Percentiles rank a stretch among this genome's conserved stretches.
Evolutionary conservation across 2,113 vertebrate genomes (phyloP).

Genomic region (Dipodomys stephensi): DNA sequence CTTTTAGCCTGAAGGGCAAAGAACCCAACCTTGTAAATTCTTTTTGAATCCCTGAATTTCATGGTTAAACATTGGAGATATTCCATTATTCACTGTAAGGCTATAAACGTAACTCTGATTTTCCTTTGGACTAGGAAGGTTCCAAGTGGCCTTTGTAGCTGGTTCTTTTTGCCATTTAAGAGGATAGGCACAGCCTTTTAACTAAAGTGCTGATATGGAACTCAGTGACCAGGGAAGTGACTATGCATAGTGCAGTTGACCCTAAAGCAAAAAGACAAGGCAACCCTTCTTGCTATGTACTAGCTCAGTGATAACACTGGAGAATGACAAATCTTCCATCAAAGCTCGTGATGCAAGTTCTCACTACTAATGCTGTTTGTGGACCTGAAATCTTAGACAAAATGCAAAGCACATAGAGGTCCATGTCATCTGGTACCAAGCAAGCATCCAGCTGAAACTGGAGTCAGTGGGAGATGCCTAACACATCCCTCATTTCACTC

Average conservation of each 20-base stretch:
- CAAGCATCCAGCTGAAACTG: neutral
- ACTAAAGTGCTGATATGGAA: neutral
- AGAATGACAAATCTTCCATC: neutral
- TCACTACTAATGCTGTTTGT: neutral
- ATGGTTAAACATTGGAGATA: neutral
- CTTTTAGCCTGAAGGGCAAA: neutral
- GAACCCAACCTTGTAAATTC: neutral
- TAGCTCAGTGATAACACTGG: neutral
- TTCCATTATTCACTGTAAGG: neutral
- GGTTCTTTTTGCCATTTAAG: neutral
- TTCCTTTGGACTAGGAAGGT: neutral
- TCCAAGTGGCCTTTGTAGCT: neutral
- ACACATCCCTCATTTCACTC: neutral
- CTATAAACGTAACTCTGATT: neutral
- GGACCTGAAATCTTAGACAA: neutral
- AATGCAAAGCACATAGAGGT: neutral
- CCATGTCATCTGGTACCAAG: neutral
- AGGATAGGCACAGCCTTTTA: neutral
- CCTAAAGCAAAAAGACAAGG: neutral
- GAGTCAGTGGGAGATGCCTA: neutral
- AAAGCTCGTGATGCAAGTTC: neutral
- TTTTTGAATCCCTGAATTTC: neutral
- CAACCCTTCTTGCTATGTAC: neutral
- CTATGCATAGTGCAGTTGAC: neutral
- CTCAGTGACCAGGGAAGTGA: neutral